Base-by-base conservation (phyloP, 2,113 vertebrate species). In the Brienomyrus brachyistius region DNA sequence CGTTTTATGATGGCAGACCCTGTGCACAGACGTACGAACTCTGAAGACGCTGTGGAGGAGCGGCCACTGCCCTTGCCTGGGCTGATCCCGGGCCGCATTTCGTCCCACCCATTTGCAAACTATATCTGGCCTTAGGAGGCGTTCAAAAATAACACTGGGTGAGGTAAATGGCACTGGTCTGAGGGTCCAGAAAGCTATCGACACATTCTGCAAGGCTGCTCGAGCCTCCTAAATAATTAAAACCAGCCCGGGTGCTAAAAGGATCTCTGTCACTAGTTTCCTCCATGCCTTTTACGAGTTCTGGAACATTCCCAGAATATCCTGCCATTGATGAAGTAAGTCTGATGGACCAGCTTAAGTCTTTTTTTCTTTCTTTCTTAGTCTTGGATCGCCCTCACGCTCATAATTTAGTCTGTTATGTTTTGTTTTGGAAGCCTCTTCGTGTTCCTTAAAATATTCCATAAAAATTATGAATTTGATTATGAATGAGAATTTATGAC, bases 191-290 rank as follows among this genome's bases (percentile, higher is more conserved):
- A 88, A 91, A 59, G 54, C 56, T 88, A 91, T 91, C 47, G 85
- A 89, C 85, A 90, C 87, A 89, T 92, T 92, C 90, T 90, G 40
- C 90, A 90, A 89, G 91, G 87, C 91, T 66, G 35, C 48, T 59
- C 31, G 47, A 84, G 90, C 27, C 45, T 17, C 90, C 66, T 92
- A 87, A 92, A 92, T 92, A 92, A 92, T 92, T 92, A 91, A 92
- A 91, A 86, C n/a, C 89, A 89, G 90, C 70, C 90, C 84, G 6
- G n/a, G 48, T 86, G 45, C 87, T 88, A 51, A 88, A 66, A 88
- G 54, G 56, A 66, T 45, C 54, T 56, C n/a, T 27, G 19, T 88
- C 56, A 66, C 52, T 54, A 47, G 31, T 66, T 45, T 15, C 45
- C 87, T n/a, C 19, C 48, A 10, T 62, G 47, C 11, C 50, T 27